phyloP scores from a whole-genome alignment of 2,113 vertebrate species.

The Hippocampus barbouri region DNA sequence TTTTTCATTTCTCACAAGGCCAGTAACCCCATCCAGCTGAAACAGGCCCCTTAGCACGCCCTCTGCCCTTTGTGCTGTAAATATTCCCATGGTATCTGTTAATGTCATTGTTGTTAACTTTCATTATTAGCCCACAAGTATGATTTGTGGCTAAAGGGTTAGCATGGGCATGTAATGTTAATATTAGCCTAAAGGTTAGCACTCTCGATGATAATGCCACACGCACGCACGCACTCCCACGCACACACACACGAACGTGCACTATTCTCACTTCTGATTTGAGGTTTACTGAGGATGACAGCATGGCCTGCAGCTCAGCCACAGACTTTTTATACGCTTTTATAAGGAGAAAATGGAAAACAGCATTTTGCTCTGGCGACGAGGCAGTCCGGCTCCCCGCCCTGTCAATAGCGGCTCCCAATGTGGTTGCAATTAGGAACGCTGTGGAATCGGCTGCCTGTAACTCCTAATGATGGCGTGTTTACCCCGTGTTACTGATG shows the following conservation, averaged over 20 bases:
- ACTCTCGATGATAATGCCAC: slow-evolving; percentile 58
- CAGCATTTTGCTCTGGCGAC: slow-evolving; percentile 51
- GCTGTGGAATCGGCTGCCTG: slow-evolving; percentile 58
- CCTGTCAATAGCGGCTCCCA: slow-evolving; percentile 63
- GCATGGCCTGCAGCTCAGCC: slow-evolving; percentile 64
- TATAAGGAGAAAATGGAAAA: slow-evolving; percentile 68
- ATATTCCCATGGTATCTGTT: slow-evolving; percentile 68
- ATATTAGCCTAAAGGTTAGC: slow-evolving; percentile 67
- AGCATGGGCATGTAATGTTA: slow-evolving; percentile 72
- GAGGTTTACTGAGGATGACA: slow-evolving; percentile 68
- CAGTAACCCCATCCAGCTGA: slow-evolving; percentile 46
- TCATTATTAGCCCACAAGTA: slow-evolving; percentile 69
- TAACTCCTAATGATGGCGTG: slow-evolving; percentile 64
- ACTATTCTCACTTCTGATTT: slow-evolving; percentile 69
- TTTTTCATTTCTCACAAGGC: slow-evolving; percentile 50
- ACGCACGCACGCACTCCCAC: slow-evolving; percentile 5
- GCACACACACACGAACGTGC: slow-evolving; percentile 28
- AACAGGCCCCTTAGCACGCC: slow-evolving; percentile 43
- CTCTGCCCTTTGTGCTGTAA: slow-evolving; percentile 55
- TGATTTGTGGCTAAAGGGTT: slow-evolving; percentile 67
- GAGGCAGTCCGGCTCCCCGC: slow-evolving; percentile 51
- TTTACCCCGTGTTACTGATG: slow-evolving; percentile 48
- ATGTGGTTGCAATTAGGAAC: slow-evolving; percentile 67
- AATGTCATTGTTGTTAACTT: slow-evolving; percentile 73
- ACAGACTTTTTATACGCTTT: slow-evolving; percentile 69